Evolutionary conservation across 2,113 vertebrate species (phyloP).

Genomic region (Periophthalmodon schlosseri): DNA sequence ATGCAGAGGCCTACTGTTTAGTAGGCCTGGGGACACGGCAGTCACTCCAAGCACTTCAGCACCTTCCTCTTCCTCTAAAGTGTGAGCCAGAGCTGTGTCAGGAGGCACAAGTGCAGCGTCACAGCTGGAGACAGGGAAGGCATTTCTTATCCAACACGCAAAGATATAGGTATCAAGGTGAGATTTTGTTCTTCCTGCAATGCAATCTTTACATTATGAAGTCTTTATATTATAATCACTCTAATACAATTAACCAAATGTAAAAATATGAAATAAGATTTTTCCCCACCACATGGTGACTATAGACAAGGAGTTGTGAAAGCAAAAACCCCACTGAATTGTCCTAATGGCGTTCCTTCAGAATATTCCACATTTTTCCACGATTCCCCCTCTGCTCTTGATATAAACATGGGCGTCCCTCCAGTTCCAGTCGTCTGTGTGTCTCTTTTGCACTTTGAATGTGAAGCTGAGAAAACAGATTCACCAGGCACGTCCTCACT

Average conservation of each 20-base stretch:
- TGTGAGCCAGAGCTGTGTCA: constrained; percentile 18
- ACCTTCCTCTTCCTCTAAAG: constrained; percentile 28
- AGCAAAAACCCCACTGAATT: constrained; percentile 28
- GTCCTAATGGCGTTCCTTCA: constrained; percentile 18
- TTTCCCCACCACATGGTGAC: constrained; percentile 12
- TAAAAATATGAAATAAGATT: not conserved
- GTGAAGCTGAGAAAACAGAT: constrained; percentile 62
- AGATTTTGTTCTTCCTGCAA: not conserved
- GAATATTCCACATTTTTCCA: constrained; percentile 24
- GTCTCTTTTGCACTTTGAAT: constrained; percentile 45
- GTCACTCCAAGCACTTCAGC: constrained; percentile 40
- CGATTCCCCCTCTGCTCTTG: constrained; percentile 13
- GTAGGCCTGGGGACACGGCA: constrained; percentile 41
- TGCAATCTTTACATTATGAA: not conserved
- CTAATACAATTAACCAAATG: not conserved
- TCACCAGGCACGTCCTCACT: constrained; percentile 51
- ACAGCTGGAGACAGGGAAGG: constrained; percentile 14
- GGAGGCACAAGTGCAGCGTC: constrained; percentile 17
- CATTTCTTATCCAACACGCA: constrained; percentile 12
- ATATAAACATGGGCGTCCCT: constrained; percentile 36
- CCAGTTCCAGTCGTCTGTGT: constrained; percentile 36
- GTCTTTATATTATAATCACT: not conserved
- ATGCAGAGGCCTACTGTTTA: constrained; percentile 41
- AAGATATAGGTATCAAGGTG: not conserved
- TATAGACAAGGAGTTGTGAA: constrained; percentile 8